These are phyloP conservation scores for Telmatochromis bifrenatus DNA, from an alignment of 2,113 vertebrate genomes.

Conservation along the genomic window DNA sequence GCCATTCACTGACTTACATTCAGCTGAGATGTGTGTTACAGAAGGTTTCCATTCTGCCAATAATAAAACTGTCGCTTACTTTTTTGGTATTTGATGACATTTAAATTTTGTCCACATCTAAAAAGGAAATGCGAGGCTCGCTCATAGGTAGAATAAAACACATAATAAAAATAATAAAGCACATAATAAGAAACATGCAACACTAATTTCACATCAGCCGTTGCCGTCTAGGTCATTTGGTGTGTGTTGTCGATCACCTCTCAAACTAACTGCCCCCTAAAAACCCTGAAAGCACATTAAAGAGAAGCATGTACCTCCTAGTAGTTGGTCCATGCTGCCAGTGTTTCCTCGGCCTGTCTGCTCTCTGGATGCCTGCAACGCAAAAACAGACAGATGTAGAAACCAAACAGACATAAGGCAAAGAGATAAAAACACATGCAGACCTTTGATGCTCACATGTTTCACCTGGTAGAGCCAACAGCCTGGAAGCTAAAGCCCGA, in stretches of 20 bases:
- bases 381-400: neutral
- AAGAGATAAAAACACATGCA: neutral
- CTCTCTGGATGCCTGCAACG: conserved; percentile 69
- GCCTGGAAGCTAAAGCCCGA: neutral
- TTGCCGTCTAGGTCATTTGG: neutral
- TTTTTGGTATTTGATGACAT: neutral
- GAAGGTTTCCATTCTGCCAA: neutral
- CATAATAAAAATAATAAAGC: neutral
- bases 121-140: neutral
- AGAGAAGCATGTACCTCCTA: conserved; percentile 41
- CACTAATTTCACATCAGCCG: neutral
- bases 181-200: neutral
- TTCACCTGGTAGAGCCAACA: neutral
- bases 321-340: conserved; percentile 72
- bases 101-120: neutral
- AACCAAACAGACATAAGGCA: neutral
- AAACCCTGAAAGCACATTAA: neutral
- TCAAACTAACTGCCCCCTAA: neutral
- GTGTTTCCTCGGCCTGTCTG: conserved; percentile 58
- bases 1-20: neutral
- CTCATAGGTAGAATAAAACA: neutral
- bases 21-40: neutral
- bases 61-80: neutral
- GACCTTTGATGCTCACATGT: conserved; percentile 2
- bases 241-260: neutral